Evolutionary conservation across 2,888 invertebrate genomes (phyloP).

Genomic region (Lithosia quadra): DNA sequence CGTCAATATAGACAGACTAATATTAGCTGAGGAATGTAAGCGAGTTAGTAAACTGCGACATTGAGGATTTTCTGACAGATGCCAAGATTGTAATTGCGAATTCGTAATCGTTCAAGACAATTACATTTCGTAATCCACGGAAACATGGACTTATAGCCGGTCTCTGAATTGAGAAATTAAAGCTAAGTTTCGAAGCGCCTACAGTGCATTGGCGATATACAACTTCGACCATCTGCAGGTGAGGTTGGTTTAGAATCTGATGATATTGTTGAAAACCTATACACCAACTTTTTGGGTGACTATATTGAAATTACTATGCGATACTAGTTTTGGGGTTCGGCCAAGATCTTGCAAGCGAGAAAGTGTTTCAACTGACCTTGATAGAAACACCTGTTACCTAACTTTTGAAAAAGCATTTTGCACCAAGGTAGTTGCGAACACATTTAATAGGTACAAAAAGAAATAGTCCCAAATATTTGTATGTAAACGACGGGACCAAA

Average conservation of each 20-base stretch:
- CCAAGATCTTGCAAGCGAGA: no score
- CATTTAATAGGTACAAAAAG: background rate
- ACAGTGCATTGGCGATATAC: background rate
- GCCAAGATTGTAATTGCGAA: conserved; percentile 13
- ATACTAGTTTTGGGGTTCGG: no score
- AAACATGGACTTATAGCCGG: background rate
- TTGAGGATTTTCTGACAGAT: conserved; percentile 17
- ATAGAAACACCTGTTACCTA: no score
- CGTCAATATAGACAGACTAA: conserved; percentile 14
- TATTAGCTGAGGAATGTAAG: conserved; percentile 7
- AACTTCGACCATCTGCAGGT: no score
- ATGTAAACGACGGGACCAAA: conserved; percentile 8
- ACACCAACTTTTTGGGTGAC: no score
- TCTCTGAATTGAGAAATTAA: background rate
- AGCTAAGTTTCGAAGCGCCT: background rate
- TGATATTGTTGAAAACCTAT: no score
- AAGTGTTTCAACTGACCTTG: no score
- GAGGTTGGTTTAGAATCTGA: no score
- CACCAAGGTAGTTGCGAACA: background rate
- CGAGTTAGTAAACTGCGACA: conserved; percentile 26
- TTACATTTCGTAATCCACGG: background rate
- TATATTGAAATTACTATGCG: no score
- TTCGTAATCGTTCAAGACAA: conserved; percentile 3
- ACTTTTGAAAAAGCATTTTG: background rate
- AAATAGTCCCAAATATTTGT: background rate